Evolutionary conservation across 2,797 vertebrate genomes (phyloP).

Genomic region (Tolypeutes matacus): DNA sequence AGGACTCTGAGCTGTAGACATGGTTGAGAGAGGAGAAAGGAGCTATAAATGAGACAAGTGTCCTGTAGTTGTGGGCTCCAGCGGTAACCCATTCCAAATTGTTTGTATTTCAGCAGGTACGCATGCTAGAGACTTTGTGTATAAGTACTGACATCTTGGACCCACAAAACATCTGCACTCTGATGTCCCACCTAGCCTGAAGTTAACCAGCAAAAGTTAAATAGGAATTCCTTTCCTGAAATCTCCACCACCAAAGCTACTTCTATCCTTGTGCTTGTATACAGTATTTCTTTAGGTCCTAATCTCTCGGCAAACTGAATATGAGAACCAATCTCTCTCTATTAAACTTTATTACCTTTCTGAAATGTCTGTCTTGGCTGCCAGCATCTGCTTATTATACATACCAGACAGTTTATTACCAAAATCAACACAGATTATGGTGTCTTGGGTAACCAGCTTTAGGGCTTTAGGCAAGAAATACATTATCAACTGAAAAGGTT

Average conservation of each 20-base stretch:
- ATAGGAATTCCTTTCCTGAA: not conserved
- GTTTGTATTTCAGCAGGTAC: not conserved
- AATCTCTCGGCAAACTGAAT: not conserved
- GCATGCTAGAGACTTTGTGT: not conserved
- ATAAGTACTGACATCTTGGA: not conserved
- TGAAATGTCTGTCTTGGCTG: not conserved
- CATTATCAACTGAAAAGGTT: not conserved
- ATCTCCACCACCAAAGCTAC: not conserved
- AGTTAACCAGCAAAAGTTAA: not conserved
- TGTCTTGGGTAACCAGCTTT: not conserved
- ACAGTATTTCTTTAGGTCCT: not conserved
- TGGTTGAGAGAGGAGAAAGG: conserved; percentile 66
- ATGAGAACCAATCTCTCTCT: not conserved
- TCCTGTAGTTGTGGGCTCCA: not conserved
- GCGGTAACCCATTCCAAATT: not conserved
- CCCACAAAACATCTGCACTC: conserved; percentile 1
- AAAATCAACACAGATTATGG: not conserved
- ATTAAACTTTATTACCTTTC: not conserved
- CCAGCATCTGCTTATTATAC: not conserved
- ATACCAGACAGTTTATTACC: not conserved
- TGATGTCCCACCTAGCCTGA: not conserved
- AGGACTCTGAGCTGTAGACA: conserved; percentile 67
- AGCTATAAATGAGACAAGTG: conserved; percentile 55
- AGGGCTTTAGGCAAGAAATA: conserved; percentile 32
- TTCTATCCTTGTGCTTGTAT: not conserved